These are phyloP conservation scores for Vulpes ferrilata DNA, from an alignment of 2,113 vertebrate species.

Conservation along the genomic window DNA sequence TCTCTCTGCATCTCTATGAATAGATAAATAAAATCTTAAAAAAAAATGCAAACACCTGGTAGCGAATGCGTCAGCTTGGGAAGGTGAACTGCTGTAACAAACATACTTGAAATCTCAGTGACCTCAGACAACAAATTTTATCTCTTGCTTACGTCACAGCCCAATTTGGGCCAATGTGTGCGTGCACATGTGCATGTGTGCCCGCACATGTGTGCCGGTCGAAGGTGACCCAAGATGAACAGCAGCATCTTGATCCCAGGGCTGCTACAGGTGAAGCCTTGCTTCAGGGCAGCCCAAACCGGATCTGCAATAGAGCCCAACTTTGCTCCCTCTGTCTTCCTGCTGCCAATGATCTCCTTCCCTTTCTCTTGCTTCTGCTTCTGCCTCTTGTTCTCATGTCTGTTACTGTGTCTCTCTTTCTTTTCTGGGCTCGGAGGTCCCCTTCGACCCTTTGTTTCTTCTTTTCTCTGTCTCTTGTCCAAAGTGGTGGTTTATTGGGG, in stretches of 20 bases:
- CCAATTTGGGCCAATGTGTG: background rate
- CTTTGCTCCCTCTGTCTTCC: background rate
- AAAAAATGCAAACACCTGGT: background rate
- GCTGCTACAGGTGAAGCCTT: background rate
- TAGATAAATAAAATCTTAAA: too few relatives aligned
- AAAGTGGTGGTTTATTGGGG: background rate
- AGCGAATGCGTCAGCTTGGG: background rate
- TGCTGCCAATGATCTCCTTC: background rate
- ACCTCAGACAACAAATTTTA: background rate
- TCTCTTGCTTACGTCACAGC: background rate
- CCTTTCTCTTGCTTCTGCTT: background rate
- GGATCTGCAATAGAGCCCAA: background rate
- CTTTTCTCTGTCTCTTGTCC: background rate
- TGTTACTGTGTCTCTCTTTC: background rate
- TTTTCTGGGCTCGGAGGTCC: background rate
- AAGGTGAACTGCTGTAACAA: background rate
- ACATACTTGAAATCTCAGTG: background rate
- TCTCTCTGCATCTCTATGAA: too few relatives aligned
- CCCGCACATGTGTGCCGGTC: rapidly evolving
- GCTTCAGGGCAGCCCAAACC: too few relatives aligned
- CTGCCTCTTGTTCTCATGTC: background rate
- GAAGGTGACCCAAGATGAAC: background rate
- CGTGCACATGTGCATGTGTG: background rate
- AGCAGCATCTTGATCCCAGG: background rate
- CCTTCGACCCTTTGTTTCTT: background rate